These are phyloP conservation scores for Protosalanx chinensis DNA, from an alignment of 2,797 vertebrate genomes.

Conservation along the genomic window DNA sequence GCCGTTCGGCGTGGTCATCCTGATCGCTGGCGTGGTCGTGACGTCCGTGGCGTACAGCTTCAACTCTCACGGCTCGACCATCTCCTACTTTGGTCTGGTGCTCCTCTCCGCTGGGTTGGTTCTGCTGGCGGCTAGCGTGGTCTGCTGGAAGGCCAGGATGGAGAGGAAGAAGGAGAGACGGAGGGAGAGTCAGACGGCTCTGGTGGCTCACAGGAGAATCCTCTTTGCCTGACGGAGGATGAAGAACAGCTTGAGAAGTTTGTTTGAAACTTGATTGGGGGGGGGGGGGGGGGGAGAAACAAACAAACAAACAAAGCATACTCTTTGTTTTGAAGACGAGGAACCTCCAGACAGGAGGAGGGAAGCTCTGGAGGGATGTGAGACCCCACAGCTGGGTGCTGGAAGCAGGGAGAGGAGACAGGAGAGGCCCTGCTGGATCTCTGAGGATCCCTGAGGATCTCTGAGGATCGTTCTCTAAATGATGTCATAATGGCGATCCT, in stretches of 20 bases:
- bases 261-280: background rate
- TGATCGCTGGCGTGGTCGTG: constrained; percentile 88
- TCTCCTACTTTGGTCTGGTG: constrained; percentile 89
- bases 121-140: constrained; percentile 79
- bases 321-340: background rate
- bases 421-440: no score
- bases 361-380: background rate
- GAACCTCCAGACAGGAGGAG: background rate
- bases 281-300: no score
- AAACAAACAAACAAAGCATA: background rate
- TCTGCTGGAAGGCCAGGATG: constrained; percentile 89
- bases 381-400: background rate
- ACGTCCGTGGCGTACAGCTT: constrained; percentile 93
- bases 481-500: no score
- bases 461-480: no score
- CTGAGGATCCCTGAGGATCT: no score
- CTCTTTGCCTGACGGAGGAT: constrained; percentile 73
- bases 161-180: constrained; percentile 83
- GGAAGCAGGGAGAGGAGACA: no score
- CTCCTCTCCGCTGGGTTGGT: constrained; percentile 84
- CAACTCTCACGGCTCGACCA: constrained; percentile 95
- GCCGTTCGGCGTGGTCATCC: constrained; percentile 90
- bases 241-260: background rate
- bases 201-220: constrained; percentile 82
- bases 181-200: constrained; percentile 88